These are phyloP conservation scores for Ophonus ardosiacus DNA, from an alignment of 2,888 invertebrate species.

Conservation along the genomic window DNA sequence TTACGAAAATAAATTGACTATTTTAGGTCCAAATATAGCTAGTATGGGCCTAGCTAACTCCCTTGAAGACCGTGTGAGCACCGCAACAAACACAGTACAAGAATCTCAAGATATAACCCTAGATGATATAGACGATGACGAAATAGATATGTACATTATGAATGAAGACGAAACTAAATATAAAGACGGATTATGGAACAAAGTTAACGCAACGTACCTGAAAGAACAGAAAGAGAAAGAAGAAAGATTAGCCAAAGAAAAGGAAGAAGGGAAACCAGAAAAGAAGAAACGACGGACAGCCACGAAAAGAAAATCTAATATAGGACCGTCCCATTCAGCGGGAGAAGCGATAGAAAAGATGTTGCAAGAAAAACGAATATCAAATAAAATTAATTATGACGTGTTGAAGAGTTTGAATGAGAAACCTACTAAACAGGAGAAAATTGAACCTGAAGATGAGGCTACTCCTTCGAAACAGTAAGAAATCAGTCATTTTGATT, in stretches of 20 bases:
- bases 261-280: slow-evolving; percentile 92
- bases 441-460: slow-evolving; percentile 55
- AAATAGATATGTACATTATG: slow-evolving; percentile 92
- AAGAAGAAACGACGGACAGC: slow-evolving; percentile 85
- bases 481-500: neutral
- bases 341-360: slow-evolving; percentile 98
- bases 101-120: slow-evolving; percentile 80
- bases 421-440: slow-evolving; percentile 71
- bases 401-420: slow-evolving; percentile 89
- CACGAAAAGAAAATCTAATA: slow-evolving; percentile 80
- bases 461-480: slow-evolving; percentile 23
- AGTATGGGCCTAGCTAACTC: slow-evolving; percentile 85
- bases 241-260: slow-evolving; percentile 87
- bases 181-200: slow-evolving; percentile 93
- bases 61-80: slow-evolving; percentile 73
- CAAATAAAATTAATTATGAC: slow-evolving; percentile 98
- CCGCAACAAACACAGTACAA: slow-evolving; percentile 70
- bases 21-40: slow-evolving; percentile 83
- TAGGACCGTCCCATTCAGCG: slow-evolving; percentile 82
- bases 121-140: slow-evolving; percentile 91
- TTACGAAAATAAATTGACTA: neutral
- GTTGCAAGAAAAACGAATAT: slow-evolving; percentile 96
- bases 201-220: slow-evolving; percentile 91
- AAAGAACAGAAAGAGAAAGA: slow-evolving; percentile 91
- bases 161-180: slow-evolving; percentile 87